These are phyloP conservation scores for Graphium colonna DNA, from an alignment of 2,888 invertebrate species.

Conservation along the genomic window DNA sequence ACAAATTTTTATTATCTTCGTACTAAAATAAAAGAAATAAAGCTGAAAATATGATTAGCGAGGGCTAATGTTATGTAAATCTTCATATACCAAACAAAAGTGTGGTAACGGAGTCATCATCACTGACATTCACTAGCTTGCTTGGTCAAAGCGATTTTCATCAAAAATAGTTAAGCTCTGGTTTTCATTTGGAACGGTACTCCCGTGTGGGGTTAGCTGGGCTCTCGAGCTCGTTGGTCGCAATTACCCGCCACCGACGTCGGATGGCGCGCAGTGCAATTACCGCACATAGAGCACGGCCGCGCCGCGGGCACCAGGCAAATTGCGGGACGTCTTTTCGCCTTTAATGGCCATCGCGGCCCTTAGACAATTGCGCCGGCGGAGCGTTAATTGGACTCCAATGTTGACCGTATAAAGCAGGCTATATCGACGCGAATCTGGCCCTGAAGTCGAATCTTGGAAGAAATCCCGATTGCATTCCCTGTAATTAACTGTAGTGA, in stretches of 20 bases:
- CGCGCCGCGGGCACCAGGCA: constrained; percentile 59
- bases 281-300: constrained; percentile 70
- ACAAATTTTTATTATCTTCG: too few relatives aligned
- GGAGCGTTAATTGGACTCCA: background rate
- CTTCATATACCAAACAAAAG: too few relatives aligned
- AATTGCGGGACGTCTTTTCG: constrained; percentile 70
- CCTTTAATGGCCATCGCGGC: constrained; percentile 54
- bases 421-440: constrained; percentile 67
- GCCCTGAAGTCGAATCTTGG: constrained; percentile 40
- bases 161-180: too few relatives aligned
- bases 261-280: constrained; percentile 59
- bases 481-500: too few relatives aligned
- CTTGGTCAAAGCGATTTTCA: too few relatives aligned
- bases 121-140: too few relatives aligned
- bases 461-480: too few relatives aligned
- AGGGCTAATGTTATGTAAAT: too few relatives aligned
- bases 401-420: constrained; percentile 41
- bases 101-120: too few relatives aligned
- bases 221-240: constrained; percentile 48
- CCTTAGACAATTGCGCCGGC: constrained; percentile 73
- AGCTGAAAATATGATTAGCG: too few relatives aligned
- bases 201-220: constrained; percentile 10
- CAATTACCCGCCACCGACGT: constrained; percentile 72
- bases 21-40: too few relatives aligned
- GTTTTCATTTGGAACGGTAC: too few relatives aligned